A percentile compares a stretch with the other conserved stretches of the same genome.
These are phyloP conservation scores for Lepidochitona cinerea DNA, from an alignment of 2,888 invertebrate genomes.

Conservation along the genomic window DNA sequence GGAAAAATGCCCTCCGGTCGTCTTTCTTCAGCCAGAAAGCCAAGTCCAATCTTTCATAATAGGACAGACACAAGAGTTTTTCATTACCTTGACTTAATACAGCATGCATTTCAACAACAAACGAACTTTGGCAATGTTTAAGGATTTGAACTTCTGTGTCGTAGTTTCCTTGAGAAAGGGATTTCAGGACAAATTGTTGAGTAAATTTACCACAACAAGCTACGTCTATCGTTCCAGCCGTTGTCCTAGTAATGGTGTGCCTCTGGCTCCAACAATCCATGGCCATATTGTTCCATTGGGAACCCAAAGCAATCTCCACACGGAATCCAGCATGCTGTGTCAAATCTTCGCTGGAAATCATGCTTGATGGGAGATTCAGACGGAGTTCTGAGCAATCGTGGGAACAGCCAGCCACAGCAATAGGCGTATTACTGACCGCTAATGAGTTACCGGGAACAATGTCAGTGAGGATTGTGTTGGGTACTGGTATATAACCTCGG, in stretches of 20 bases:
- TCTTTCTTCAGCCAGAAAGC: not conserved
- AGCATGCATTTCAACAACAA: not conserved
- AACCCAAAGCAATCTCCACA: not conserved
- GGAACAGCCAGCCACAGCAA: too few relatives aligned
- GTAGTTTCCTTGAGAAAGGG: too few relatives aligned
- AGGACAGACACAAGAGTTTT: not conserved
- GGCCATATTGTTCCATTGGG: not conserved
- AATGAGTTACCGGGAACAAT: too few relatives aligned
- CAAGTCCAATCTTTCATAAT: not conserved
- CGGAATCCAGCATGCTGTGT: too few relatives aligned
- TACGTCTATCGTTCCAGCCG: not conserved
- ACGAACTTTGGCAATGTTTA: not conserved
- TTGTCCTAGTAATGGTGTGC: not conserved
- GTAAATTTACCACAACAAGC: not conserved
- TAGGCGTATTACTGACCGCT: too few relatives aligned
- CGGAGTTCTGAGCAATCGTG: too few relatives aligned
- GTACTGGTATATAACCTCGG: too few relatives aligned
- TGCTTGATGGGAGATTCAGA: too few relatives aligned
- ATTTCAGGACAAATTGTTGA: not conserved
- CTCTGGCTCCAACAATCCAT: not conserved
- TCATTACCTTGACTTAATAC: not conserved
- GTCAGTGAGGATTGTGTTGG: too few relatives aligned
- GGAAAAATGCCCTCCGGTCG: not conserved
- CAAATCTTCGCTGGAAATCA: too few relatives aligned
- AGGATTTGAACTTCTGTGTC: not conserved